phyloP scores from a whole-genome alignment of 2,797 vertebrate species.

The Masticophis lateralis region DNA sequence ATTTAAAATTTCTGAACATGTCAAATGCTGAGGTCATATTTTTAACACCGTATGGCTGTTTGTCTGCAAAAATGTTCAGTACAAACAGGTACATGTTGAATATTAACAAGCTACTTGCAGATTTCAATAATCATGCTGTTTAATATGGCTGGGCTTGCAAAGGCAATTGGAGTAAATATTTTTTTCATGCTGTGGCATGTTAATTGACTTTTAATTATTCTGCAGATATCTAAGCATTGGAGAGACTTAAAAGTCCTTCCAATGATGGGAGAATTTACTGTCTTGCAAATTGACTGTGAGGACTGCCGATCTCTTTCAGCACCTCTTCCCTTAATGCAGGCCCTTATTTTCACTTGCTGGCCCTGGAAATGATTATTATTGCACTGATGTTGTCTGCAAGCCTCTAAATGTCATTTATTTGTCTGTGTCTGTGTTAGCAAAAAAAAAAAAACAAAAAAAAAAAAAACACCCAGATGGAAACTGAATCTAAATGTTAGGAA shows the following conservation, averaged over 20 bases:
- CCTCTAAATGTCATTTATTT: neutral
- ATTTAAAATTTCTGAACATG: neutral
- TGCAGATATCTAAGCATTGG: neutral
- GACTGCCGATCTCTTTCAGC: slow-evolving; percentile 6
- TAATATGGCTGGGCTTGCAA: neutral
- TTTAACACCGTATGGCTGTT: neutral
- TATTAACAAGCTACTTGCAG: neutral
- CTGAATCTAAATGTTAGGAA: neutral
- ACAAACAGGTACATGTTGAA: neutral
- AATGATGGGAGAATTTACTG: neutral
- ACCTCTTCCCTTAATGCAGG: slow-evolving; percentile 3
- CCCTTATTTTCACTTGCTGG: neutral
- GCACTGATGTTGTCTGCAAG: rapidly evolving
- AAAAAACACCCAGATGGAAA: neutral
- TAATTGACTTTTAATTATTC: slow-evolving; percentile 36
- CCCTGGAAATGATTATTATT: rapidly evolving
- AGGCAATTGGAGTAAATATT: neutral
- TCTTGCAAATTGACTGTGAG: neutral
- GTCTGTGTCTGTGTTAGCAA: neutral
- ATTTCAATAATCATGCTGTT: neutral
- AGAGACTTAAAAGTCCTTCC: neutral
- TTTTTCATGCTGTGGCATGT: neutral
- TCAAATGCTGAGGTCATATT: neutral
- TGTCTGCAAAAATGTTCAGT: neutral
- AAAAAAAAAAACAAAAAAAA: neutral